Evolutionary conservation across 2,113 vertebrate genomes (phyloP), one percentile per base, ranked within the genome.

Genomic region (Pelusios castaneus): DNA sequence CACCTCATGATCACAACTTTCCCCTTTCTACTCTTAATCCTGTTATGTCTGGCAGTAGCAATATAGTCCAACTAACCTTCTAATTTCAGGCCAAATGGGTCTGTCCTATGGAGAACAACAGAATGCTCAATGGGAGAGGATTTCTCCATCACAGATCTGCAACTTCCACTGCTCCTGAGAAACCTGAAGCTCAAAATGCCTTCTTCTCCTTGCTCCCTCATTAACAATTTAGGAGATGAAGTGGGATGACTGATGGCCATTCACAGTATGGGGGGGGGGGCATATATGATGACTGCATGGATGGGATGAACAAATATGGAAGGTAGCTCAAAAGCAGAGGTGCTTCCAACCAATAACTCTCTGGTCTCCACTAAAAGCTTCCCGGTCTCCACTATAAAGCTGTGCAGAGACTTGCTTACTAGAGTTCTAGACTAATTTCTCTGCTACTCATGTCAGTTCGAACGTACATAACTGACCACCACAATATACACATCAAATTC

Each of bases 21-120:
- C 31, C 19, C 70, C 67, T 43, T 76, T 51, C 12, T 52, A 85
- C 49, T 21, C 95, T 96, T 94, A 93, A 92, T 89, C 29, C 56
- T 84, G 49, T 34, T 34, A 63, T 12, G 14, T 34, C 10, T 49
- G 21, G 34, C 31, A 80, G 51, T 79, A 88, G 54, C 51, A 82
- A 92, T 77, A 87, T 47, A 93, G 47, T 60, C 51, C 78, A 90
- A 70, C 51, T 95, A 88, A 88, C 92, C 67, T 51, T 29, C 88
- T 81, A 81, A 24, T 73, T 73, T 81, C 90, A 95, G 93, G 83
- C 86, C 70, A 80, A 82, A 83, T 0, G 12, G n/a, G n/a, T n/a
- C n/a, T n/a, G 17, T 83, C 89, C 88, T 83, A 80, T 92, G 94
- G 43, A 5, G 17, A 87, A 79, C 92, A 76, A 86, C 95, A 95